These are phyloP conservation scores for Galerucella calmariensis DNA, from an alignment of 2,888 invertebrate genomes.

Conservation along the genomic window DNA sequence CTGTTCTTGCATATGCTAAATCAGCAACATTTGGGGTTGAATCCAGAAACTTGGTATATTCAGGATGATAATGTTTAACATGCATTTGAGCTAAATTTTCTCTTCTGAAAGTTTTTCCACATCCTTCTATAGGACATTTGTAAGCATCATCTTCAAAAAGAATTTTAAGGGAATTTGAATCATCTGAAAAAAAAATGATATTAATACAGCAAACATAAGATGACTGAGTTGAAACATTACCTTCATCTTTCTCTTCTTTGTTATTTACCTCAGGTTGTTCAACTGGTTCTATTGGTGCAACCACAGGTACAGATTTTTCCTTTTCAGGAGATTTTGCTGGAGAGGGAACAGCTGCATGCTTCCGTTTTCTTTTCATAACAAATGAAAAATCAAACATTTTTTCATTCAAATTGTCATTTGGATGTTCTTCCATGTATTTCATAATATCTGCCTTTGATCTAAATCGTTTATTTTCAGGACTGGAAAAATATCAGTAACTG, in stretches of 20 bases:
- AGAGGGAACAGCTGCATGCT: conserved; percentile 6
- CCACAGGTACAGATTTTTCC: conserved; percentile 14
- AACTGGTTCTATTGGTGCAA: conserved; percentile 18
- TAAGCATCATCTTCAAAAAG: conserved; percentile 73
- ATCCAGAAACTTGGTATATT: conserved; percentile 79
- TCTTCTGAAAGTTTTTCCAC: conserved; percentile 90
- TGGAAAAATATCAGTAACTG: conserved; percentile 52
- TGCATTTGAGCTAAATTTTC: conserved; percentile 93
- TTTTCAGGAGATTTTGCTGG: conserved; percentile 27
- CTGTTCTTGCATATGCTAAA: conserved; percentile 83
- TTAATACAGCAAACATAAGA: conserved; percentile 37
- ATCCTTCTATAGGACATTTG: conserved; percentile 83
- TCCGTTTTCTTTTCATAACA: conserved; percentile 40
- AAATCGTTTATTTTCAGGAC: conserved; percentile 72
- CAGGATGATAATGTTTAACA: conserved; percentile 93
- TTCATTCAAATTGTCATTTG: conserved; percentile 55
- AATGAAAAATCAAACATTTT: conserved; percentile 67
- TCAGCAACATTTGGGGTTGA: conserved; percentile 88
- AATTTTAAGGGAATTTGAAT: conserved; percentile 59
- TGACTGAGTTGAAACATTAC: conserved; percentile 47
- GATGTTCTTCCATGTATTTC: conserved; percentile 62
- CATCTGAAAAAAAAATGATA: conserved; percentile 55
- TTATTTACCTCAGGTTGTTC: conserved; percentile 27
- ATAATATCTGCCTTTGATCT: conserved; percentile 70
- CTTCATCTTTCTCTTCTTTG: conserved; percentile 51